A percentile compares a stretch with the other conserved stretches of the same genome.
Conservation (phyloP, 2,797 vertebrate species). For the Acipenser ruthenus region DNA sequence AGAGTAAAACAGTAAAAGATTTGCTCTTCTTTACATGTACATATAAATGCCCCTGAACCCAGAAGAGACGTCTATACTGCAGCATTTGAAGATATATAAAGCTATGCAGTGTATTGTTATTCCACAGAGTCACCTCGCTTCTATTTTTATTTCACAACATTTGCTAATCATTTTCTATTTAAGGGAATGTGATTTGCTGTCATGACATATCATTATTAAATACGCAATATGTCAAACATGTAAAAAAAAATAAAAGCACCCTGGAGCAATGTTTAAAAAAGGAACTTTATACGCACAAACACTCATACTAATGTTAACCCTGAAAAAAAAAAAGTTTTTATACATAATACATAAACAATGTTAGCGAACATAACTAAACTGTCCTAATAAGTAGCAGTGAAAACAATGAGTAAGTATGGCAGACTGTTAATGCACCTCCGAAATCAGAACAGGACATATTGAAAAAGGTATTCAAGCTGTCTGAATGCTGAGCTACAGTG, state of each 20-base stretch:
- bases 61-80: too few relatives aligned
- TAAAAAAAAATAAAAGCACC: constrained; percentile 25
- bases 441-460: too few relatives aligned
- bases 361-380: too few relatives aligned
- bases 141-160: constrained; percentile 23
- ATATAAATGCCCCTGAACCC: too few relatives aligned
- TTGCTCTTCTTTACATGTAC: too few relatives aligned
- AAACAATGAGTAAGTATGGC: too few relatives aligned
- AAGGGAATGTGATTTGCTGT: constrained; percentile 38
- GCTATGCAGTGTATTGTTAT: constrained; percentile 3
- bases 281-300: constrained; percentile 22
- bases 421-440: too few relatives aligned
- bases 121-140: constrained; percentile 11
- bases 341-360: background rate
- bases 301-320: constrained; percentile 25
- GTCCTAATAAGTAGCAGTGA: too few relatives aligned
- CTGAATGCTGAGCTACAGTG: constrained; percentile 22
- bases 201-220: constrained; percentile 36
- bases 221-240: constrained; percentile 18
- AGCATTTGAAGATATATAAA: background rate
- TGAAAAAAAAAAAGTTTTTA: background rate
- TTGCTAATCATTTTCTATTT: constrained; percentile 40
- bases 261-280: constrained; percentile 17
- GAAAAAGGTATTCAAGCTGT: background rate
- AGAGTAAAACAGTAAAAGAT: too few relatives aligned